Conservation (phyloP, 2,797 vertebrate species). For the Danio aesculapii region DNA sequence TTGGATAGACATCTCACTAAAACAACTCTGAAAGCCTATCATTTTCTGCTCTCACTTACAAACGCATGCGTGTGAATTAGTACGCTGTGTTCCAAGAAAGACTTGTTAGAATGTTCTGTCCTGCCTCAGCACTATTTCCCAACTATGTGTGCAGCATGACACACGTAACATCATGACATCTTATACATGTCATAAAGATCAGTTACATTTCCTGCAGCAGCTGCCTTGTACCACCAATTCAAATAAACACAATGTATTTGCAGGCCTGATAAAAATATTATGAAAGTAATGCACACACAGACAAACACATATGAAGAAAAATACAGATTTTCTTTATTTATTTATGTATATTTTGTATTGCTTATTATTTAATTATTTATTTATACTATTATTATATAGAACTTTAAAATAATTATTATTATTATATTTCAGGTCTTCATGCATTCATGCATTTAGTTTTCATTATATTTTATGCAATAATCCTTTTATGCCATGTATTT, state of each 20-base stretch:
- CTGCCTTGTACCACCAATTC: not conserved
- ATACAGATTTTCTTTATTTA: no score
- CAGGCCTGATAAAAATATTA: not conserved
- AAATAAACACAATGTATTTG: constrained; percentile 23
- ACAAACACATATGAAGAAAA: not conserved
- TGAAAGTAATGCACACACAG: not conserved
- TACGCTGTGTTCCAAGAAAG: constrained; percentile 32
- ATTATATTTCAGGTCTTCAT: no score
- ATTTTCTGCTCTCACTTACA: not conserved
- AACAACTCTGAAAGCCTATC: constrained; percentile 45
- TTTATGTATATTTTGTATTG: no score
- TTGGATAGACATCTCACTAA: constrained; percentile 17
- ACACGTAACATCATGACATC: constrained; percentile 10
- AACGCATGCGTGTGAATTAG: constrained; percentile 3
- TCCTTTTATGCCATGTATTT: no score
- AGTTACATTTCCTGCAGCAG: constrained; percentile 10
- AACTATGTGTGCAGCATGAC: not conserved
- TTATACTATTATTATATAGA: no score
- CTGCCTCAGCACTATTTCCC: constrained; percentile 27
- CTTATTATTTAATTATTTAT: no score
- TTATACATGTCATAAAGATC: constrained; percentile 20
- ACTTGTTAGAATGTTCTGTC: constrained; percentile 36
- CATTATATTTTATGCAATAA: no score
- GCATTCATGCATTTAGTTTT: no score
- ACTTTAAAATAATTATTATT: no score